Percentiles rank a stretch among this genome's conserved stretches.
Conservation (phyloP, 2,888 invertebrate species). For the Cecidostiba fungosa region DNA sequence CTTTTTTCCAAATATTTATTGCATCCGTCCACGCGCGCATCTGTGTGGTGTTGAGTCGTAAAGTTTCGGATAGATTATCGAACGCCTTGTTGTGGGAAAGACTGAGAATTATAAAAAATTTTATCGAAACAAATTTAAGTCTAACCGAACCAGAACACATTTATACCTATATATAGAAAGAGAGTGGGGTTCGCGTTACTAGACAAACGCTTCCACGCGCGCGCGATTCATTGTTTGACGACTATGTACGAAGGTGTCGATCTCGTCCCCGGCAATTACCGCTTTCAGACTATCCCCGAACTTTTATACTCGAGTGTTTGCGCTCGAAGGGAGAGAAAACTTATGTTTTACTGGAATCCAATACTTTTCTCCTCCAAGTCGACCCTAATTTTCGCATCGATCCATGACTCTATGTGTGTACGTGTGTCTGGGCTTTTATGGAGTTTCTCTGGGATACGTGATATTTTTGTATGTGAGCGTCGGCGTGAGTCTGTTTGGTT, state of each 20-base stretch:
- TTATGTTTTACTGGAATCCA: conserved; percentile 63
- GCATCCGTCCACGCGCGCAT: conserved; percentile 46
- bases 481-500: conserved; percentile 28
- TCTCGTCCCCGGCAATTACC: conserved; percentile 57
- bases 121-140: not conserved
- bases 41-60: not conserved
- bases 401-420: conserved; percentile 12
- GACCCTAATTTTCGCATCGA: conserved; percentile 61
- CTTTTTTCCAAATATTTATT: conserved; percentile 58
- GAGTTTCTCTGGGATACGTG: conserved; percentile 33
- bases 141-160: not conserved
- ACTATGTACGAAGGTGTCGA: conserved; percentile 60
- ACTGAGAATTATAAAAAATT: not conserved
- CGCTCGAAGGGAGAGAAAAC: conserved; percentile 43
- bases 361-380: conserved; percentile 53
- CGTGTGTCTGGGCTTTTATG: conserved; percentile 5
- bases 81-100: not conserved
- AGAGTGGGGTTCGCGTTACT: conserved; percentile 62
- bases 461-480: conserved; percentile 44
- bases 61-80: not conserved
- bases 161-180: not conserved
- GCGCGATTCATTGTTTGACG: conserved; percentile 63
- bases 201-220: conserved; percentile 59
- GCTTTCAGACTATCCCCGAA: conserved; percentile 33
- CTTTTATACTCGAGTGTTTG: conserved; percentile 53